Percentiles rank a stretch among this genome's conserved stretches.
These are phyloP conservation scores for Aselliscus stoliczkanus DNA, from an alignment of 2,797 vertebrate species.

Conservation along the genomic window DNA sequence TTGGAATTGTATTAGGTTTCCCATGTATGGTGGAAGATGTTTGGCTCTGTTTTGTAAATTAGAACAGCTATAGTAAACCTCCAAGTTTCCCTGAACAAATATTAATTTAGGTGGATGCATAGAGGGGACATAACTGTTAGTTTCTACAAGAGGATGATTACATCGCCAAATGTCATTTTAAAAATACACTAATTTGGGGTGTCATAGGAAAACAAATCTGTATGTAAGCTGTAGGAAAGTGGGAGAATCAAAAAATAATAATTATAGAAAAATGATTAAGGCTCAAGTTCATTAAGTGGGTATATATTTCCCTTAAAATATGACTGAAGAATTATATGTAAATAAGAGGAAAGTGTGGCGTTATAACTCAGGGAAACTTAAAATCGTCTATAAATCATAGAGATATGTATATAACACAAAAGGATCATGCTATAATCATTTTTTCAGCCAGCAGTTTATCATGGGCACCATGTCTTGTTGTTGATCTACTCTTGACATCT, in stretches of 20 bases:
- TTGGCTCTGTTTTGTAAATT: slow-evolving; percentile 13
- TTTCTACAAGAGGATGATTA: background rate
- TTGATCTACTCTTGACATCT: background rate
- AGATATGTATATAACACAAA: background rate
- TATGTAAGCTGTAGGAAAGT: background rate
- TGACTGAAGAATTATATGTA: background rate
- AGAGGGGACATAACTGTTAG: background rate
- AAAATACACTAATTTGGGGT: background rate
- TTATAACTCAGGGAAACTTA: background rate
- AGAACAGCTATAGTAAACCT: background rate
- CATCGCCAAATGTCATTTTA: background rate
- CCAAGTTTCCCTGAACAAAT: background rate
- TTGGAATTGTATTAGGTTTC: background rate
- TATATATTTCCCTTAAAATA: background rate
- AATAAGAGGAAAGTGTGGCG: background rate
- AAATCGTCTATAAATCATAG: background rate
- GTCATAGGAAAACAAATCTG: background rate
- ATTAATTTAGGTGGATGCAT: background rate
- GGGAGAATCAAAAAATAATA: background rate
- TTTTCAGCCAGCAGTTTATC: background rate
- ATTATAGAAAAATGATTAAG: background rate
- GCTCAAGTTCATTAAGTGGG: background rate
- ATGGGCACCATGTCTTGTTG: background rate
- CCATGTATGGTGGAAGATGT: background rate
- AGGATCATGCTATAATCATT: background rate